These are phyloP conservation scores for Drosophila burlai DNA, from an alignment of 1,140 invertebrate species.

Conservation along the genomic window DNA sequence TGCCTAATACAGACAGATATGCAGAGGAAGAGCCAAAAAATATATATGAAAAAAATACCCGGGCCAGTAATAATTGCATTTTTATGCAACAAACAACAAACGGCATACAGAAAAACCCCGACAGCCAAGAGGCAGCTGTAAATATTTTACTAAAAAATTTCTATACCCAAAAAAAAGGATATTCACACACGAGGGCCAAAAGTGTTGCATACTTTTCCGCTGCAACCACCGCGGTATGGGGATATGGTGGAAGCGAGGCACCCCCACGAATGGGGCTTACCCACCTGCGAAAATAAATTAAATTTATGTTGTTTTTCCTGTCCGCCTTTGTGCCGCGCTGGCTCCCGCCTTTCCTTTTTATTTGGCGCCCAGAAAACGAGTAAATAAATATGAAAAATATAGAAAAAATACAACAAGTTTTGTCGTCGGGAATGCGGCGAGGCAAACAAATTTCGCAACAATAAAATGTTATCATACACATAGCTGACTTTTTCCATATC, in stretches of 20 bases:
- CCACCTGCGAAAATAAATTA: slow-evolving; percentile 80
- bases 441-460: slow-evolving; percentile 69
- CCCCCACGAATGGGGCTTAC: slow-evolving; percentile 18
- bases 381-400: slow-evolving; percentile 48
- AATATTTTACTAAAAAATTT: slow-evolving; percentile 75
- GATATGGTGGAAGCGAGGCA: background rate
- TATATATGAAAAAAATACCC: slow-evolving; percentile 34
- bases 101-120: slow-evolving; percentile 21
- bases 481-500: slow-evolving; percentile 59
- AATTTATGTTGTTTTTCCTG: slow-evolving; percentile 76
- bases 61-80: slow-evolving; percentile 73
- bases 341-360: slow-evolving; percentile 41
- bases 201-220: slow-evolving; percentile 51
- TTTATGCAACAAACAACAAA: slow-evolving; percentile 67
- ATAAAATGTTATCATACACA: slow-evolving; percentile 76
- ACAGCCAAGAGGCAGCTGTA: slow-evolving; percentile 41
- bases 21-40: slow-evolving; percentile 18
- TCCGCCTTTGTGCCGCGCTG: slow-evolving; percentile 38
- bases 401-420: slow-evolving; percentile 41
- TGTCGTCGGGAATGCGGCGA: slow-evolving; percentile 46
- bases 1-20: slow-evolving; percentile 45
- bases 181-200: slow-evolving; percentile 29
- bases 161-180: slow-evolving; percentile 44
- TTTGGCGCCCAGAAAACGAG: slow-evolving; percentile 46
- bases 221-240: slow-evolving; percentile 4